Percentiles rank a stretch among this genome's conserved stretches.
These are phyloP conservation scores for Arion vulgaris DNA, from an alignment of 1,140 invertebrate species.

Conservation along the genomic window DNA sequence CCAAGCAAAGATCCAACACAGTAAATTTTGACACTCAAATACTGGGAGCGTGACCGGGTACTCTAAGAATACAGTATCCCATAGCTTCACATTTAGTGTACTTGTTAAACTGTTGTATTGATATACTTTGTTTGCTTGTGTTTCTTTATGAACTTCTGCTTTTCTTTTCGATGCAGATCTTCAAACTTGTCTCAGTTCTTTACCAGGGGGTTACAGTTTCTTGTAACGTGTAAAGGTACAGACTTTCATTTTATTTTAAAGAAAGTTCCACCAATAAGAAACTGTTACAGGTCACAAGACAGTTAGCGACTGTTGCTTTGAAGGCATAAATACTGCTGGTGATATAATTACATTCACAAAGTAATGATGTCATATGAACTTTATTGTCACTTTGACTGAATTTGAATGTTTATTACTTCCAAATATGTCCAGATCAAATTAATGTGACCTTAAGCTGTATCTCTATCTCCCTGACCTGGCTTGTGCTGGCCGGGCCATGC, in stretches of 20 bases:
- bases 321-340: neutral
- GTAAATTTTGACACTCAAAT: no score
- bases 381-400: neutral
- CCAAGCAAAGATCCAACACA: no score
- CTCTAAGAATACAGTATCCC: no score
- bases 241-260: no score
- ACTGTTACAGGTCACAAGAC: neutral
- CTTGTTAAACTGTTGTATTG: neutral
- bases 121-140: neutral
- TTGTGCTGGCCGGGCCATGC: conserved; percentile 1
- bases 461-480: neutral
- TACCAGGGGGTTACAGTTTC: neutral
- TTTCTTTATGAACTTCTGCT: neutral
- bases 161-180: neutral
- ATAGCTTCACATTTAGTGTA: no score
- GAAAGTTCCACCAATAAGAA: neutral
- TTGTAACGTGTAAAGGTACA: neutral
- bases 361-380: neutral
- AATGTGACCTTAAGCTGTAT: neutral
- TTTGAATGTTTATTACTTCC: neutral
- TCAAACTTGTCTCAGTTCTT: neutral
- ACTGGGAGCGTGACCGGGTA: no score
- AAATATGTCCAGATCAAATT: neutral
- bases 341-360: no score
- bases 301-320: neutral